phyloP scores from a whole-genome alignment of 2,888 invertebrate species.

The Sinohyriopsis cumingii region DNA sequence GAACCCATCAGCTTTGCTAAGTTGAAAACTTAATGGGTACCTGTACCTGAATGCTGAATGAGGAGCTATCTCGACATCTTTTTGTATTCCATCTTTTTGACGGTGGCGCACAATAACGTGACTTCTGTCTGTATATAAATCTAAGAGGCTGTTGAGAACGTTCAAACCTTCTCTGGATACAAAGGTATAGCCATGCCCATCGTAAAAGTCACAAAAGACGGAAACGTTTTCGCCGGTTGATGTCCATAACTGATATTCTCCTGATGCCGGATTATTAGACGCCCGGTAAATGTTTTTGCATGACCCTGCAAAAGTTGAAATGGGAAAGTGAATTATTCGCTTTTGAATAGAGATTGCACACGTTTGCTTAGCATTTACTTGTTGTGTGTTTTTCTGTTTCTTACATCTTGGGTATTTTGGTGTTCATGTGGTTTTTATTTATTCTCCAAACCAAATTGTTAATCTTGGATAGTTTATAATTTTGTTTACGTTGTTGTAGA shows the following conservation, averaged over 20 bases:
- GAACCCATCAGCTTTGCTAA: not conserved
- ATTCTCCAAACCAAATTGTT: no score
- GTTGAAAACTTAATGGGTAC: not conserved
- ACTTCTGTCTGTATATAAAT: not conserved
- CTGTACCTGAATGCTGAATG: not conserved
- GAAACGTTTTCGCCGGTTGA: not conserved
- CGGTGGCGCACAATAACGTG: not conserved
- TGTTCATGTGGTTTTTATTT: no score
- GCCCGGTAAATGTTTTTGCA: slow-evolving; percentile 4
- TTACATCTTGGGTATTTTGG: no score
- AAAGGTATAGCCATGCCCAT: not conserved
- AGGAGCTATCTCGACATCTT: slow-evolving; percentile 5
- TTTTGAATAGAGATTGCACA: no score
- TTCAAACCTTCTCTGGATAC: slow-evolving; percentile 3
- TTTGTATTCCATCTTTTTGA: slow-evolving; percentile 3
- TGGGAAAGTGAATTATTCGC: no score
- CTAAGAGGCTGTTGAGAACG: not conserved
- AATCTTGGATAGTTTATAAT: no score
- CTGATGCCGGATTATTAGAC: not conserved
- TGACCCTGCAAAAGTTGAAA: not conserved
- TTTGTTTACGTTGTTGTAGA: no score
- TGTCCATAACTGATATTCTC: not conserved
- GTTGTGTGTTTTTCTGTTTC: no score
- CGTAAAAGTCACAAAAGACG: slow-evolving; percentile 8
- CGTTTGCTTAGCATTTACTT: no score